Percentiles rank a stretch among this genome's conserved stretches.
phyloP scores from a whole-genome alignment of 1,140 invertebrate genomes.

The Microplitis mediator region DNA sequence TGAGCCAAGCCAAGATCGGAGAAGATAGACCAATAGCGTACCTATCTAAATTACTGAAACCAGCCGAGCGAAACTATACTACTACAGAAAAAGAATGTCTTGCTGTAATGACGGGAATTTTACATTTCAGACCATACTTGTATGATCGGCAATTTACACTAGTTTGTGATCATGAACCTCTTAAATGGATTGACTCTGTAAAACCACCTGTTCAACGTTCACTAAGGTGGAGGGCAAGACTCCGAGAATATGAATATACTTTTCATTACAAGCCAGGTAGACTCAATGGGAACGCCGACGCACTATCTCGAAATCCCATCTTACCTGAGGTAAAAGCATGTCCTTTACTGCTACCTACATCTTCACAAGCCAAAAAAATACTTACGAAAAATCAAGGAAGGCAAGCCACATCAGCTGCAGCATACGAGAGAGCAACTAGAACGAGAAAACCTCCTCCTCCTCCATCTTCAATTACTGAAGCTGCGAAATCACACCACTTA shows the following conservation, averaged over 20 bases:
- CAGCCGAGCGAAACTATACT: no score
- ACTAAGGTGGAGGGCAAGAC: no score
- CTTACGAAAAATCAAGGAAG: neutral
- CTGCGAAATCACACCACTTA: neutral
- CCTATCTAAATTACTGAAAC: no score
- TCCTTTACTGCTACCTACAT: neutral
- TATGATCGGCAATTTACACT: no score
- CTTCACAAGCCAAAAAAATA: neutral
- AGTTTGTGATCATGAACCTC: no score
- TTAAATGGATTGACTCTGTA: no score
- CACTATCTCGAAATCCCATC: slow-evolving; percentile 37
- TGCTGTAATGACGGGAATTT: no score
- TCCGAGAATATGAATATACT: no score
- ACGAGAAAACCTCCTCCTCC: neutral
- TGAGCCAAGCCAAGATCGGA: no score
- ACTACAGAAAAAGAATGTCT: slow-evolving; percentile 49
- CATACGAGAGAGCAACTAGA: neutral
- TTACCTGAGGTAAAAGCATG: neutral
- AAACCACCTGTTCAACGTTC: no score
- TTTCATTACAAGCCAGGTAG: slow-evolving; percentile 40
- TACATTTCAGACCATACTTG: no score
- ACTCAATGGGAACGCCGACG: slow-evolving; percentile 42
- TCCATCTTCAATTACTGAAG: neutral
- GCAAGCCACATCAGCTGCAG: neutral
- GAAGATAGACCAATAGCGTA: no score